Evolutionary conservation across 2,797 vertebrate genomes (phyloP).

Genomic region (Tiaroga cobitis): DNA sequence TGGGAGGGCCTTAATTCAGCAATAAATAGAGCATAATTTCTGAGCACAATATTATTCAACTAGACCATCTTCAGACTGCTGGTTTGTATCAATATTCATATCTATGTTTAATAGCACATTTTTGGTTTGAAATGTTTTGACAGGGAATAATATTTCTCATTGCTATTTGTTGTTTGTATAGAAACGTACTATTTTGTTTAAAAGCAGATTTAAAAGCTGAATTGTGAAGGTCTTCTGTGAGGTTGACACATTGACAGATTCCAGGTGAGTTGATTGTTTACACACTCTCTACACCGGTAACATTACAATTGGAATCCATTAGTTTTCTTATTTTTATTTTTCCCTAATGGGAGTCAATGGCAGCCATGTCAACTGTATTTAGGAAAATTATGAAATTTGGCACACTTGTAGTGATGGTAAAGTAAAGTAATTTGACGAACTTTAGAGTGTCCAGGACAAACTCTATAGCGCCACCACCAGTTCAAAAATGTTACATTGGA

Average conservation of each 20-base stretch:
- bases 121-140: neutral
- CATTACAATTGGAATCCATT: neutral
- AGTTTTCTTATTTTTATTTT: no score
- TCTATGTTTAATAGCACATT: neutral
- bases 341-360: no score
- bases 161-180: neutral
- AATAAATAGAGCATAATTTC: neutral
- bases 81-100: neutral
- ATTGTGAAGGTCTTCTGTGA: neutral
- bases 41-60: neutral
- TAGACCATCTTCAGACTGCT: neutral
- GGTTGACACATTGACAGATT: neutral
- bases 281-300: neutral
- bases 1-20: neutral
- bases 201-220: neutral
- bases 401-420: no score
- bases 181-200: neutral
- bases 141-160: neutral
- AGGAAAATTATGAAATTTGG: no score
- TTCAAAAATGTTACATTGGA: no score
- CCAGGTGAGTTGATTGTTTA: neutral
- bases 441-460: no score
- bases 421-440: no score
- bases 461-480: no score
- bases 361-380: no score